phyloP scores from a whole-genome alignment of 2,797 vertebrate genomes.

The Brachyalestes nurse region DNA sequence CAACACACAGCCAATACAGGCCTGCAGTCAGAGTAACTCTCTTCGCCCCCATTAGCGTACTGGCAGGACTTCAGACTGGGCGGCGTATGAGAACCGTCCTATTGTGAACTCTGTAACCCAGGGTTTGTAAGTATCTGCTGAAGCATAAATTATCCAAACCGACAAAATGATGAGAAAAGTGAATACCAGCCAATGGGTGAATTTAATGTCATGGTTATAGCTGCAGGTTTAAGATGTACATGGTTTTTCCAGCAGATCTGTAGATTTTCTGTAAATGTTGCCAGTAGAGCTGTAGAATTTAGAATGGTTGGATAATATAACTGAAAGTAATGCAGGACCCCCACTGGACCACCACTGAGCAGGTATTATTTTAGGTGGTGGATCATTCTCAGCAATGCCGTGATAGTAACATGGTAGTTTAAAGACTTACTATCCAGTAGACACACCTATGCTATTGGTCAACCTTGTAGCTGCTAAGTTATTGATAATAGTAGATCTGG shows the following conservation, averaged over 20 bases:
- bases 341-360: accelerated
- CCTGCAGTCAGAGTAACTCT: background rate
- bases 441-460: too few species aligned
- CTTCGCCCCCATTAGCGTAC: conserved; percentile 19
- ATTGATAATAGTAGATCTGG: too few species aligned
- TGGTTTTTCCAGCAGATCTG: too few species aligned
- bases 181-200: background rate
- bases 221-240: too few species aligned
- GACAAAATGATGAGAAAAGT: background rate
- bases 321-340: too few species aligned
- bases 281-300: too few species aligned
- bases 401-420: too few species aligned
- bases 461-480: too few species aligned
- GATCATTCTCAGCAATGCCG: too few species aligned
- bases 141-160: background rate
- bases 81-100: background rate
- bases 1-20: conserved; percentile 2
- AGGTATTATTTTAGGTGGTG: accelerated
- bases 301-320: too few species aligned
- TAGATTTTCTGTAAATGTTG: too few species aligned
- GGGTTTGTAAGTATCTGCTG: background rate
- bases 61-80: conserved; percentile 32
- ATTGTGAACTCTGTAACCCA: conserved; percentile 29
- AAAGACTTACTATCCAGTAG: too few species aligned
- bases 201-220: background rate